Conservation (phyloP, 2,888 invertebrate species). For the Drepanosiphum platanoidis region DNA sequence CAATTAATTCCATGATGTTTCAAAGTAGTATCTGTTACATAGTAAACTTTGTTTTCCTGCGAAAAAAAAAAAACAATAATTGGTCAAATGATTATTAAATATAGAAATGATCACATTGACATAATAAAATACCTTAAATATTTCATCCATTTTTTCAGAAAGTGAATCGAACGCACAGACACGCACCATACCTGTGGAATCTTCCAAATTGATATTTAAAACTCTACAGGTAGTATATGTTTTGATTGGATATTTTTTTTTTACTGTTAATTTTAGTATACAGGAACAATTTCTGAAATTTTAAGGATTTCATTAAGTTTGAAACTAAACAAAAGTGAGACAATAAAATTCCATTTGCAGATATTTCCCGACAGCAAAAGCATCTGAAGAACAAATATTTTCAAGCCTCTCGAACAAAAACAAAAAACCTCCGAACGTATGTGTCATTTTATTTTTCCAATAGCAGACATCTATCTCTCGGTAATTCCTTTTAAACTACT, state of each 20-base stretch:
- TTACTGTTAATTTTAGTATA: slow-evolving; percentile 19
- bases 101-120: neutral
- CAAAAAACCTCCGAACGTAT: too few relatives aligned
- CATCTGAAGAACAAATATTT: neutral
- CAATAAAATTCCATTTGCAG: neutral
- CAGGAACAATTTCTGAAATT: neutral
- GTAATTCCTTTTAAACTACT: neutral
- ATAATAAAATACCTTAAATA: slow-evolving; percentile 39
- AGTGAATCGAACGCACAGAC: slow-evolving; percentile 57
- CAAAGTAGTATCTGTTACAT: slow-evolving; percentile 25
- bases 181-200: slow-evolving; percentile 22
- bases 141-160: neutral
- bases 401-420: too few relatives aligned
- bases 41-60: slow-evolving; percentile 47
- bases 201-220: slow-evolving; percentile 50
- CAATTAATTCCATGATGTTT: neutral
- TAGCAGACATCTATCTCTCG: too few relatives aligned
- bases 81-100: neutral
- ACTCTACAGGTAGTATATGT: slow-evolving; percentile 32
- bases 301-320: neutral
- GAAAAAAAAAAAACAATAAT: neutral
- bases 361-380: neutral
- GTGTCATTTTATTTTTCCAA: too few relatives aligned
- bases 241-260: slow-evolving; percentile 31
- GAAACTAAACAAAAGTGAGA: neutral